phyloP scores from a whole-genome alignment of 2,113 vertebrate species.

The Monarcha castaneiventris region DNA sequence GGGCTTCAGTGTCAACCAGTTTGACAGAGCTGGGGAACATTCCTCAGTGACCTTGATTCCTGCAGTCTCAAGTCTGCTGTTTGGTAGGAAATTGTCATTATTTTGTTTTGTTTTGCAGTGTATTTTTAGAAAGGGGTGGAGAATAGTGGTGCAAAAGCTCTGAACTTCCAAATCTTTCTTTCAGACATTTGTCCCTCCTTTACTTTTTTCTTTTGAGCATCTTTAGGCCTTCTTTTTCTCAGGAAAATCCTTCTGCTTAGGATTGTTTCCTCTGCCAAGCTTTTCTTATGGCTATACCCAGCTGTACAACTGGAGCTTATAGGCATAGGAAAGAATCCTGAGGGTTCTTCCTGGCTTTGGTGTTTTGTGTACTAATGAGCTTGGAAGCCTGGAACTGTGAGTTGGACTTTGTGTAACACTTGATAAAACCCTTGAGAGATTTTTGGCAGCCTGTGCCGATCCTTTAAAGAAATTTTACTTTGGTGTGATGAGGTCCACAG shows the following conservation, averaged over 20 bases:
- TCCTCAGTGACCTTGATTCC: background rate
- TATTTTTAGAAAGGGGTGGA: background rate
- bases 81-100: background rate
- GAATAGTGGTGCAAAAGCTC: background rate
- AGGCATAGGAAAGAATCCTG: background rate
- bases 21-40: background rate
- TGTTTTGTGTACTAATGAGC: background rate
- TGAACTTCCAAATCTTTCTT: background rate
- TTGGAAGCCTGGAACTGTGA: background rate
- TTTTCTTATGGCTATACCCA: background rate
- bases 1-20: background rate
- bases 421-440: background rate
- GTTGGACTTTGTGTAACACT: background rate
- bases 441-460: background rate
- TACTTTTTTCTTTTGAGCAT: background rate
- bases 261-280: background rate
- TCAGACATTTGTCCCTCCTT: background rate
- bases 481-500: background rate
- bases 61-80: background rate
- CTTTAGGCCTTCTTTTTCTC: background rate
- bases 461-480: background rate
- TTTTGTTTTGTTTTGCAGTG: background rate
- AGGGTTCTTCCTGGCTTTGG: background rate
- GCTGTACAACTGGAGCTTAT: background rate
- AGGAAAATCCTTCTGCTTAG: background rate